These are phyloP conservation scores for Daphoenositta chrysoptera DNA, from an alignment of 2,113 vertebrate genomes.

Conservation along the genomic window DNA sequence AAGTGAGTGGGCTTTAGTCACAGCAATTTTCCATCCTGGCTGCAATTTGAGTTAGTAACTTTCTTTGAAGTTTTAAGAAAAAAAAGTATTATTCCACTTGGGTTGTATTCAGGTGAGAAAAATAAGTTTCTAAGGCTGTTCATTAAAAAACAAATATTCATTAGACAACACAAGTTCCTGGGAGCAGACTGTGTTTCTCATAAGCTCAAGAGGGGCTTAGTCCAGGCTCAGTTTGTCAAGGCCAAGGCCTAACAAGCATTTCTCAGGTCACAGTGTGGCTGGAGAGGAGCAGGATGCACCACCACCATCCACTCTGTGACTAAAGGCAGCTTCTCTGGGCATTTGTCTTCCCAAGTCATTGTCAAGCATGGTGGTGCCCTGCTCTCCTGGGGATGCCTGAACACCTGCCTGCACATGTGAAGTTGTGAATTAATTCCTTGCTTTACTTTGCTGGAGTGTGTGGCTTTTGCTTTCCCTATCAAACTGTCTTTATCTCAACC, in stretches of 20 bases:
- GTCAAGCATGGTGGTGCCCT: background rate
- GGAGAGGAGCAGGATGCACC: background rate
- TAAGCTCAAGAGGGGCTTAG: background rate
- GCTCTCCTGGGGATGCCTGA: background rate
- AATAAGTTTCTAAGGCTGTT: background rate
- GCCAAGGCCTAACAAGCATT: background rate
- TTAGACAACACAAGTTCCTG: background rate
- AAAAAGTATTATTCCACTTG: background rate
- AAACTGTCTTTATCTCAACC: background rate
- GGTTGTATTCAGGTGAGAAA: background rate
- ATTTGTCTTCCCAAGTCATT: background rate
- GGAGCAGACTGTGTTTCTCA: background rate
- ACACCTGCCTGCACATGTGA: background rate
- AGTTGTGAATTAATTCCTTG: background rate
- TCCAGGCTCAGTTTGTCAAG: background rate
- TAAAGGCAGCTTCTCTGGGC: background rate
- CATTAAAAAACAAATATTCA: background rate
- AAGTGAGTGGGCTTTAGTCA: background rate
- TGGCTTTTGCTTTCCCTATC: background rate
- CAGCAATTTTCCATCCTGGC: background rate
- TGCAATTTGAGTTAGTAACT: background rate
- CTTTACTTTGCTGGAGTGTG: background rate
- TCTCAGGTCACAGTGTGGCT: background rate
- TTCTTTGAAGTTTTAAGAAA: background rate
- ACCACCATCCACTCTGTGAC: background rate